phyloP scores from a whole-genome alignment of 2,888 invertebrate species.

The Cylindroiulus punctatus region DNA sequence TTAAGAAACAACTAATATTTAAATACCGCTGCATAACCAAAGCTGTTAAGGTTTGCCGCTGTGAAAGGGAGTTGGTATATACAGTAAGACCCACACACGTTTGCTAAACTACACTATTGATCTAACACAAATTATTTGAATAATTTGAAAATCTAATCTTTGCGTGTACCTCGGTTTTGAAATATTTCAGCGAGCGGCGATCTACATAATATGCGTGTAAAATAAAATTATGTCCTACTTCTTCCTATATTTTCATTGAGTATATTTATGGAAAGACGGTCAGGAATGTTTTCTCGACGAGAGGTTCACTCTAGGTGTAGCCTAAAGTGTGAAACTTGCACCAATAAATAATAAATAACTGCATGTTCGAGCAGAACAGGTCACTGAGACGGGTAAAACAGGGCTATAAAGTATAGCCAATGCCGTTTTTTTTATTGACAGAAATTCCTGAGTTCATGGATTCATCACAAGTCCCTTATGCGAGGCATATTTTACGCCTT shows the following conservation, averaged over 20 bases:
- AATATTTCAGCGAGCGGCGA: neutral
- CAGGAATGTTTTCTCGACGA: neutral
- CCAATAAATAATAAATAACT: conserved; percentile 1
- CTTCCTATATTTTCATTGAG: neutral
- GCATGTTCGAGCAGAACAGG: neutral
- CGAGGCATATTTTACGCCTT: neutral
- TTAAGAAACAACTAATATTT: neutral
- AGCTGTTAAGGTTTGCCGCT: neutral
- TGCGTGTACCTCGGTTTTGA: neutral
- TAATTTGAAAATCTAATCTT: neutral
- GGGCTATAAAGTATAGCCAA: neutral
- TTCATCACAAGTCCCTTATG: neutral
- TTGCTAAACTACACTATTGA: neutral
- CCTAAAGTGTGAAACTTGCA: neutral
- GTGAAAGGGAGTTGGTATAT: neutral
- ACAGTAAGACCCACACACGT: neutral
- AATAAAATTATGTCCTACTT: neutral
- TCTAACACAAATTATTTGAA: neutral
- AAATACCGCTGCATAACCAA: neutral
- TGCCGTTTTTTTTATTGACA: neutral
- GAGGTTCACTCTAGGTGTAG: conserved; percentile 1
- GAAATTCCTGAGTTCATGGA: neutral
- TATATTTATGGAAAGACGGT: neutral
- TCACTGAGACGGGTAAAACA: neutral
- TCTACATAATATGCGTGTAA: neutral